phyloP scores from a whole-genome alignment of 2,888 invertebrate genomes.

The Eulithis testata region DNA sequence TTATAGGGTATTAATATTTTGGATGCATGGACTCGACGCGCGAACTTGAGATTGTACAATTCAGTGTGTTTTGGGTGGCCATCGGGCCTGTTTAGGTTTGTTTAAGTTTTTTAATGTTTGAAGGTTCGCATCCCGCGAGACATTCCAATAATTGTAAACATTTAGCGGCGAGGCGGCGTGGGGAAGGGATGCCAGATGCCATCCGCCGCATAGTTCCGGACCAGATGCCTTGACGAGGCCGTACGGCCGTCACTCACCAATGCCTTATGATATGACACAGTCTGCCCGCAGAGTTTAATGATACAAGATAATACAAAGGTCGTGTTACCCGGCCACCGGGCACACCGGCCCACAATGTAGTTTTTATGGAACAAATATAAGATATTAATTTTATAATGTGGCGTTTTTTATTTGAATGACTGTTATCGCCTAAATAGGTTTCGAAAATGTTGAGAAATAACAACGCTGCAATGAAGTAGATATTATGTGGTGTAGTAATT shows the following conservation, averaged over 20 bases:
- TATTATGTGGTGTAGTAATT: no score
- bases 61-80: constrained; percentile 66
- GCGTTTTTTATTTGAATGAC: constrained; percentile 62
- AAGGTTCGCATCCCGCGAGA: constrained; percentile 78
- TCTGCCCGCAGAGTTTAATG: constrained; percentile 84
- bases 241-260: constrained; percentile 68
- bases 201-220: constrained; percentile 60
- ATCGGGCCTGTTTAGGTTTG: constrained; percentile 71
- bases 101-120: constrained; percentile 68
- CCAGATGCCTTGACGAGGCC: constrained; percentile 74
- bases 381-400: constrained; percentile 84
- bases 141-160: constrained; percentile 82
- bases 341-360: constrained; percentile 84
- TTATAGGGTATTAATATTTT: constrained; percentile 80
- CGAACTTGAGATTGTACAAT: constrained; percentile 75
- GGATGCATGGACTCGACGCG: constrained; percentile 68
- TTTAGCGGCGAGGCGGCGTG: constrained; percentile 60
- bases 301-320: constrained; percentile 84
- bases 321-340: constrained; percentile 84
- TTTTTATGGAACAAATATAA: constrained; percentile 85
- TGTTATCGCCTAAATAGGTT: no score
- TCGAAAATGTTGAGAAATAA: no score
- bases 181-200: constrained; percentile 41
- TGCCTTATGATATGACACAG: constrained; percentile 85
- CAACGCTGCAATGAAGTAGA: no score